Percentiles rank a stretch among this genome's conserved stretches.
Conservation (phyloP, 2,797 vertebrate genomes). For the Chaunax sp. region DNA sequence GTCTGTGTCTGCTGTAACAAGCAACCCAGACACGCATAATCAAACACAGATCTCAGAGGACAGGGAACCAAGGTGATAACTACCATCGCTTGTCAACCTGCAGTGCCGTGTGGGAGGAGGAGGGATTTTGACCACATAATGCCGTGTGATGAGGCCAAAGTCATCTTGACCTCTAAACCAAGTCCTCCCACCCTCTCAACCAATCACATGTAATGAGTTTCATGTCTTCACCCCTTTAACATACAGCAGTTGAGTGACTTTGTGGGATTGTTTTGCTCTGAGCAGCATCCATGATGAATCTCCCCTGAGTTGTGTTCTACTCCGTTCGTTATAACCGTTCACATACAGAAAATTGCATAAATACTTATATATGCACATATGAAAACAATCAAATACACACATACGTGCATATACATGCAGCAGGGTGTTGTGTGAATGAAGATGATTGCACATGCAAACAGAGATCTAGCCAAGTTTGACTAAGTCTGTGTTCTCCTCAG, state of each 20-base stretch:
- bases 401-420: conserved; percentile 42
- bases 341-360: conserved; percentile 32
- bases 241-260: neutral
- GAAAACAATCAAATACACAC: conserved; percentile 27
- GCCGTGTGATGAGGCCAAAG: conserved; percentile 40
- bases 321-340: conserved; percentile 18
- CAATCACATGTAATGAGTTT: neutral
- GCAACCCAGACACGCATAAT: conserved; percentile 50
- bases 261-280: conserved; percentile 26
- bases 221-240: neutral
- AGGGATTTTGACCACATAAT: conserved; percentile 15
- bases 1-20: conserved; percentile 28
- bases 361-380: conserved; percentile 35
- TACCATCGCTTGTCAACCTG: conserved; percentile 49
- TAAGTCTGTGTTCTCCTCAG: conserved; percentile 13
- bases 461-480: conserved; percentile 24
- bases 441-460: conserved; percentile 39
- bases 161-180: conserved; percentile 39
- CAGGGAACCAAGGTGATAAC: conserved; percentile 49
- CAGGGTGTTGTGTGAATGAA: conserved; percentile 17
- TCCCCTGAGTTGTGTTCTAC: conserved; percentile 40
- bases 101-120: conserved; percentile 32
- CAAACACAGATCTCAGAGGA: conserved; percentile 60
- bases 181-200: conserved; percentile 14
- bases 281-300: conserved; percentile 20